phyloP scores from a whole-genome alignment of 2,797 vertebrate species.

The Buceros bicornis region DNA sequence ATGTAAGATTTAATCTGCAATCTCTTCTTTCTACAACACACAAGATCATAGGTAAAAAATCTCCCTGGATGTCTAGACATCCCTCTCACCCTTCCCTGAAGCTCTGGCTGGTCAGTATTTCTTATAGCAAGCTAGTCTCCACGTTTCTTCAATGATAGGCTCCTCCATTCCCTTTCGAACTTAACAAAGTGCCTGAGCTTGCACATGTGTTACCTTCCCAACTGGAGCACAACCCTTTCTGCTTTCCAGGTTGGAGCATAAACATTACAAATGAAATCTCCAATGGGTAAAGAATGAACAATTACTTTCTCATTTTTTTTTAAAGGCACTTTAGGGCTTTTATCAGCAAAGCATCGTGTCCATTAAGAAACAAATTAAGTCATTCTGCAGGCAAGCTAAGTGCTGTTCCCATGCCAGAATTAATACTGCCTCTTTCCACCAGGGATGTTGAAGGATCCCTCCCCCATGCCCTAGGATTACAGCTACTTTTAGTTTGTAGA shows the following conservation, averaged over 20 bases:
- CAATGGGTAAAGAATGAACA: constrained; percentile 57
- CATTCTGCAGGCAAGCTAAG: constrained; percentile 59
- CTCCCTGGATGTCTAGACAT: not conserved
- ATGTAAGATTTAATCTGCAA: not conserved
- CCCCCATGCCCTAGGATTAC: constrained; percentile 48
- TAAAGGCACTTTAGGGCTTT: constrained; percentile 70
- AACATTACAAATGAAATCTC: constrained; percentile 62
- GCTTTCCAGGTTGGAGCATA: not conserved
- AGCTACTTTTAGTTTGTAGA: constrained; percentile 63
- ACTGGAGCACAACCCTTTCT: not conserved
- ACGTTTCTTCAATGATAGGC: accelerated
- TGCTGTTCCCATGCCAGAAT: constrained; percentile 65
- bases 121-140: not conserved
- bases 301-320: constrained; percentile 59
- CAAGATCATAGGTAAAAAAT: accelerated
- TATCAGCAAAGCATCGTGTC: constrained; percentile 64
- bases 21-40: not conserved
- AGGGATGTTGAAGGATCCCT: constrained; percentile 46
- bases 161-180: not conserved
- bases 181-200: constrained; percentile 23
- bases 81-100: not conserved
- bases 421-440: constrained; percentile 44
- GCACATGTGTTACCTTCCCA: not conserved
- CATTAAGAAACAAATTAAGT: constrained; percentile 77
- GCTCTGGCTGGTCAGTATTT: not conserved